Evolutionary conservation across 2,113 vertebrate species (phyloP).

Genomic region (Channa maculata): DNA sequence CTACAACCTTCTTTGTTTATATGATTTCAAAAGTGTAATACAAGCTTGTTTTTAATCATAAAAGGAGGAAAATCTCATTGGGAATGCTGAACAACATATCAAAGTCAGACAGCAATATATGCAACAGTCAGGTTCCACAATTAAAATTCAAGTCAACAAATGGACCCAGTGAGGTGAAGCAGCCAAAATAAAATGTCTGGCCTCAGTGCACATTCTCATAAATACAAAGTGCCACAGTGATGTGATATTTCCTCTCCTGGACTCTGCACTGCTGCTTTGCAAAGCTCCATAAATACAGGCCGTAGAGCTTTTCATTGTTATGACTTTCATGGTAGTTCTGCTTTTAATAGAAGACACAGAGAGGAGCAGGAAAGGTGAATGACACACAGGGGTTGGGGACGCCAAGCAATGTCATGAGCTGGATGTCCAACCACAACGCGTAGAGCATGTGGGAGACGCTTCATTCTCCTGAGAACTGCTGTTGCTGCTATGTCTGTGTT

Average conservation of each 20-base stretch:
- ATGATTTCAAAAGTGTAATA: no score
- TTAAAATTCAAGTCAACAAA: constrained; percentile 44
- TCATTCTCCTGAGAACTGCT: constrained; percentile 14
- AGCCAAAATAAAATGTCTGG: constrained; percentile 47
- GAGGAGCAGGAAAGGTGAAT: constrained; percentile 16
- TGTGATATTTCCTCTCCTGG: constrained; percentile 21
- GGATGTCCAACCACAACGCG: constrained; percentile 20
- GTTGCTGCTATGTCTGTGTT: not conserved
- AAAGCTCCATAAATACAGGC: constrained; percentile 28
- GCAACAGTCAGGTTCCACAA: constrained; percentile 16
- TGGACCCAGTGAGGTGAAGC: constrained; percentile 21
- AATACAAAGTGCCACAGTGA: constrained; percentile 39
- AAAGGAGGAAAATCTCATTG: not conserved
- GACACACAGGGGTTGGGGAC: not conserved
- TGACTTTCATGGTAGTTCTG: constrained; percentile 28
- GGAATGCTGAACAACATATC: constrained; percentile 14
- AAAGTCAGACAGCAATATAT: constrained; percentile 20
- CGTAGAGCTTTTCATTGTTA: constrained; percentile 33
- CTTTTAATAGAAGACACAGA: constrained; percentile 31
- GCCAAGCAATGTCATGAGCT: not conserved
- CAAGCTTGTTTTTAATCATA: not conserved
- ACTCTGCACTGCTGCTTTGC: constrained; percentile 25
- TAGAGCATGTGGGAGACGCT: not conserved
- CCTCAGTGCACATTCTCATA: constrained; percentile 42
- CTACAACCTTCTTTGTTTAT: no score